phyloP scores from a whole-genome alignment of 2,113 vertebrate species.

The Hypocryptadius cinnamomeus region DNA sequence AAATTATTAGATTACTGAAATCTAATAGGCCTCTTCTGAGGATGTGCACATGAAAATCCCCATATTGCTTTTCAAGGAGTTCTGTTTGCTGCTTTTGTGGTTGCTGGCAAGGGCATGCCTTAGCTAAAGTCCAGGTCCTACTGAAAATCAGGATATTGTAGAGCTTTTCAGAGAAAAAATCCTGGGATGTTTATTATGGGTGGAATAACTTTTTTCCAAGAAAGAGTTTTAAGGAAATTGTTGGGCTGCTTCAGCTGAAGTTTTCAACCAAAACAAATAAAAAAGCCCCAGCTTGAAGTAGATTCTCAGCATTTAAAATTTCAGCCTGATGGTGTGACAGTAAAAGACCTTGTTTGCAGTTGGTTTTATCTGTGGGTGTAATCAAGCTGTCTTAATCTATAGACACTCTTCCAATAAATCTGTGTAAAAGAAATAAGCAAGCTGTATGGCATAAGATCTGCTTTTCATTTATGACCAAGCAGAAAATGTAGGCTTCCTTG shows the following conservation, averaged over 20 bases:
- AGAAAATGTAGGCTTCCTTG: background rate
- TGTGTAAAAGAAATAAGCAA: background rate
- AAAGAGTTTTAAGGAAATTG: background rate
- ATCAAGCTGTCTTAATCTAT: background rate
- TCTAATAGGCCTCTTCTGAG: background rate
- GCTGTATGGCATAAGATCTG: background rate
- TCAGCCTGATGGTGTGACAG: background rate
- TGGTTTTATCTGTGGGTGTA: background rate
- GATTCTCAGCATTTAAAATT: background rate
- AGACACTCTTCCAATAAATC: background rate
- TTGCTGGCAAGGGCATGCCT: background rate
- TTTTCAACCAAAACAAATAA: slow-evolving; percentile 29
- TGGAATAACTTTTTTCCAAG: background rate
- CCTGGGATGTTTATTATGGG: background rate
- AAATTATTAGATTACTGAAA: background rate
- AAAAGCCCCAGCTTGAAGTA: background rate
- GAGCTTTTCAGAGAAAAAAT: background rate
- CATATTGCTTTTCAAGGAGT: background rate
- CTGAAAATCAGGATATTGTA: background rate
- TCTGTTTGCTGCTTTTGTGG: background rate
- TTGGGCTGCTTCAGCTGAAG: background rate
- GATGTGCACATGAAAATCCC: background rate
- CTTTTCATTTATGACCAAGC: background rate
- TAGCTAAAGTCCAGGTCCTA: background rate
- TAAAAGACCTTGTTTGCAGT: background rate